These are phyloP conservation scores for Psophia crepitans DNA, from an alignment of 2,113 vertebrate species.

Conservation along the genomic window DNA sequence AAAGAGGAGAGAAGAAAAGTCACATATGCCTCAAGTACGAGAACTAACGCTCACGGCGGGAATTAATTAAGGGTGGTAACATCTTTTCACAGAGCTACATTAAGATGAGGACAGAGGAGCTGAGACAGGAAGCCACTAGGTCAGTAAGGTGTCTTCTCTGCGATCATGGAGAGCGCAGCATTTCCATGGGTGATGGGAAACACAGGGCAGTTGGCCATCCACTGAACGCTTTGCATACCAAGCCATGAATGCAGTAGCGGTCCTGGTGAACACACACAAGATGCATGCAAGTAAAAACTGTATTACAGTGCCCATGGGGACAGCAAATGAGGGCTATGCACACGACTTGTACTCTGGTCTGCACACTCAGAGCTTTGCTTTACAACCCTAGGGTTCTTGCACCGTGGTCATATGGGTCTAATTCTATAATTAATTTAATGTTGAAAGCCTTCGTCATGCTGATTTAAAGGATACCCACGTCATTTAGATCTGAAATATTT, in stretches of 20 bases:
- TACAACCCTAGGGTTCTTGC: background rate
- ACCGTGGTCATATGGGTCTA: background rate
- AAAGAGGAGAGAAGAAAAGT: background rate
- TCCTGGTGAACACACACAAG: background rate
- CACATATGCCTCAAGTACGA: background rate
- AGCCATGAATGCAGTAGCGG: rapidly evolving
- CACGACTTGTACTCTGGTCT: background rate
- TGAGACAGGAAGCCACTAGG: background rate
- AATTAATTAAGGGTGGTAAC: background rate
- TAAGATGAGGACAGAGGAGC: background rate
- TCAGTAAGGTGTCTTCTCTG: background rate
- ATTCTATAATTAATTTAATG: background rate
- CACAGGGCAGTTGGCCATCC: background rate
- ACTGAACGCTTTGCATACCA: background rate
- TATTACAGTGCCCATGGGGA: background rate
- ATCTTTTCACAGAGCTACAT: background rate
- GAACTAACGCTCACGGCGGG: rapidly evolving
- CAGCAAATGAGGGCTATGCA: background rate
- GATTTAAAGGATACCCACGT: background rate
- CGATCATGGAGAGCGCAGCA: rapidly evolving
- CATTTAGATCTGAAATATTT: background rate
- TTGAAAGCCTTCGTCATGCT: background rate
- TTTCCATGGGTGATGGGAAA: background rate
- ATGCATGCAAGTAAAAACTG: background rate
- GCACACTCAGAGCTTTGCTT: background rate